Evolutionary conservation across 2,113 vertebrate genomes (phyloP), one percentile per base, ranked within the genome.

Genomic region (Xiphorhynchus elegans): DNA sequence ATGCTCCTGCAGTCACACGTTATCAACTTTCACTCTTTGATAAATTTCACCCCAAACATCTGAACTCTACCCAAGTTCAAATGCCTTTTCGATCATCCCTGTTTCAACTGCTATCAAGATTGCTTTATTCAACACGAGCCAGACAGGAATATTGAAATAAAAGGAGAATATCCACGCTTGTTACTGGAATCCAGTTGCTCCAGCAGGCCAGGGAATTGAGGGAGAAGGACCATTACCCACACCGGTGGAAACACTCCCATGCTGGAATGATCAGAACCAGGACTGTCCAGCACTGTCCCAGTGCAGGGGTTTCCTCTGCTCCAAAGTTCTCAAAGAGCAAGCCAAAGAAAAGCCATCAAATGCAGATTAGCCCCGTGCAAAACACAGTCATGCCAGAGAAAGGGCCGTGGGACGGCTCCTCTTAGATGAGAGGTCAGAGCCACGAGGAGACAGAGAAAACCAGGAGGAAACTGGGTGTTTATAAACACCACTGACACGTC

Each of bases 341-440:
- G 75, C 47, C 79, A 90, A 90, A 84, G 75, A 67, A 82, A 94
- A 90, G 60, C 52, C 73, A 86, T n/a, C 76, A 70, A 70, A 64
- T 13, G n/a, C 40, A 87, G 73, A 52, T 47, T 16, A 70, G 40
- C 18, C 33, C 53, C 9, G 17, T 49, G 69, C 50, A 91, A 91
- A 95, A 81, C 33, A 60, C 60, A 35, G 15, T 17, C 66, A 86
- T 52, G 26, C 83, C 72, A 74, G 39, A 40, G 47, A 87, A 84
- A 49, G 49, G 59, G 58, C 84, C 4, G 5, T 47, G 44, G 31
- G 44, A 60, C 25, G 52, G 39, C 13, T 37, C 28, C 28, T 56
- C 17, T 70, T 81, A 17, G 68, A 39, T 26, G 47, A 84, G 76
- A 81, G 52, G 76, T 59, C 31, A 46, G 42, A 83, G 68, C 13